Conservation (phyloP, 37 sponge, comb jelly and placozoan species). For the Lycopodina hypogea region DNA sequence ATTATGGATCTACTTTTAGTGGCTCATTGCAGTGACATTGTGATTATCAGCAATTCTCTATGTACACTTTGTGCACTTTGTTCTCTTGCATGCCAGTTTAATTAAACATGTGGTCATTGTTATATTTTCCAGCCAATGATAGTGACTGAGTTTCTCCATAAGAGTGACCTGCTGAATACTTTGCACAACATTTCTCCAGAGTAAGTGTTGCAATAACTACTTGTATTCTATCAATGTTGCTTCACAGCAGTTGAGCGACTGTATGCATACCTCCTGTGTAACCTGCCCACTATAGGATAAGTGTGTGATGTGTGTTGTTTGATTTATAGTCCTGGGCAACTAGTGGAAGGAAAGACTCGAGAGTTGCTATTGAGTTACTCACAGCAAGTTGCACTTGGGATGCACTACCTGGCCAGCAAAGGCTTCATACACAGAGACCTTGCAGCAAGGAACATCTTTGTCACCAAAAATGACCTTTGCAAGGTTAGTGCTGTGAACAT, state of each 20-base stretch:
- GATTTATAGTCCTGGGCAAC: neutral
- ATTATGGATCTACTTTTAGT: neutral
- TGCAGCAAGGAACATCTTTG: constrained; percentile 72
- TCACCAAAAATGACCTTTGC: constrained; percentile 42
- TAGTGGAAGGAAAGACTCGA: constrained; percentile 8
- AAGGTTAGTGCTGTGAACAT: constrained; percentile 28
- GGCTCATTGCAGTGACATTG: neutral
- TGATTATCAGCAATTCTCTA: neutral
- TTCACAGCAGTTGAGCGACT: too few relatives aligned
- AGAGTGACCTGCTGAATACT: neutral
- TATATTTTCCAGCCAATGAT: constrained; percentile 24
- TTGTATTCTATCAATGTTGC: too few relatives aligned
- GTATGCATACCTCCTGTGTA: too few relatives aligned
- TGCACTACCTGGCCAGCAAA: constrained; percentile 68
- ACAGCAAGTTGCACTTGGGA: constrained; percentile 64
- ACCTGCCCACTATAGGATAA: too few relatives aligned
- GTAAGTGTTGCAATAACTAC: neutral
- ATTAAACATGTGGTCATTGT: too few relatives aligned
- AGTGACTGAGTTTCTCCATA: constrained; percentile 7
- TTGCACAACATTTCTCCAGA: neutral
- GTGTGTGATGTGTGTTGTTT: neutral
- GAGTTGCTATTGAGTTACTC: constrained; percentile 39
- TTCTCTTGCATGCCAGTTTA: too few relatives aligned
- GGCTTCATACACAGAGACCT: constrained; percentile 74
- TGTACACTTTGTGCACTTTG: too few relatives aligned